Base-by-base conservation (phyloP, 35 echinoderm and acorn worm species). In the Heliocidaris tuberculata region DNA sequence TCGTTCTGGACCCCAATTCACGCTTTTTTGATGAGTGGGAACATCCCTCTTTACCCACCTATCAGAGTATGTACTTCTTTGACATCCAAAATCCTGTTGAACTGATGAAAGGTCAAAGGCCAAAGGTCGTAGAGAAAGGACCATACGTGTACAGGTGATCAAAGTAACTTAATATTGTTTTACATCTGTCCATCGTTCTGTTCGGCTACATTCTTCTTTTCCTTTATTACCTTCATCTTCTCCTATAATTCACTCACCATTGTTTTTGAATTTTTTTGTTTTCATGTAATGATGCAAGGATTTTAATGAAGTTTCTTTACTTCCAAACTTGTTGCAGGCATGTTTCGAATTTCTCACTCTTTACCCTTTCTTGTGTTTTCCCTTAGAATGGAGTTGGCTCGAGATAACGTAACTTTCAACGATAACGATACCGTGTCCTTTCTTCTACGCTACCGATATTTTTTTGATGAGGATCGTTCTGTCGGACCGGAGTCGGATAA, bases 21-120 rank as follows among this genome's bases (percentile, higher is more conserved):
- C 56, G 31, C 27, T 21, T 94, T 15, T 94, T 31, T 42, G 27
- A 13, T 9, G 93, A 94, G 31, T 94, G 93, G 93, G 9, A 30
- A 71, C 30, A 71, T 11, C 93, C 93, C 5, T 21, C 50, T 17
- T 10, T 94, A 24, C 93, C 93, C 11, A 35, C 70, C 50, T 94
- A 94, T 70, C 48, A 52, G 11, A 94, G 59, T n/a, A n/a, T 94
- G 10, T 94, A 94, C 93, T 94, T 94, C 31, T 94, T 94, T 71
- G 93, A 94, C 61, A 47, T 94, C 1, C 59, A 94, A 94, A 94
- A 94, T 94, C 93, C 93, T 9, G 93, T 71, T 78, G 93, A 94
- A 27, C 47, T 94, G 16, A 59, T 94, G 6, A 94, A 54, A 31
- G 93, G 93, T 60, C 47, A 54, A 24, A 54, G 30, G 13, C 93